These are phyloP conservation scores for honey bee (Apis mellifera) DNA, from an alignment of 1,140 invertebrate species.

Conservation along the genomic window Amel_HAv3.1 CM009942.2:9222001-9222500, in stretches of 20 bases:
- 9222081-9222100: conserved; percentile 39
- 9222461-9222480: neutral
- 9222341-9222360: conserved; percentile 2
- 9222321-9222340: conserved; percentile 13
- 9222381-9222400: neutral
- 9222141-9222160: conserved; percentile 2
- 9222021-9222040: no score
- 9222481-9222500: neutral
- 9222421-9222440: neutral
- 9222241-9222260: neutral
- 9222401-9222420: neutral
- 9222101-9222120: conserved; percentile 5
- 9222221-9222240: neutral
- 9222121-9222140: neutral
- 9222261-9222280: neutral
- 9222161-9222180: conserved; percentile 31
- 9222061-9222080: conserved; percentile 17
- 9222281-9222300: neutral
- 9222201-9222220: conserved; percentile 1
- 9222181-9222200: conserved; percentile 17
- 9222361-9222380: conserved; percentile 15
- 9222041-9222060: neutral
- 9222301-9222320: neutral
- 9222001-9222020: no score
- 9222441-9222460: neutral